Evolutionary conservation across 2,888 invertebrate genomes (phyloP), one percentile per base, ranked within the genome.

Genomic region (Altica lythri): DNA sequence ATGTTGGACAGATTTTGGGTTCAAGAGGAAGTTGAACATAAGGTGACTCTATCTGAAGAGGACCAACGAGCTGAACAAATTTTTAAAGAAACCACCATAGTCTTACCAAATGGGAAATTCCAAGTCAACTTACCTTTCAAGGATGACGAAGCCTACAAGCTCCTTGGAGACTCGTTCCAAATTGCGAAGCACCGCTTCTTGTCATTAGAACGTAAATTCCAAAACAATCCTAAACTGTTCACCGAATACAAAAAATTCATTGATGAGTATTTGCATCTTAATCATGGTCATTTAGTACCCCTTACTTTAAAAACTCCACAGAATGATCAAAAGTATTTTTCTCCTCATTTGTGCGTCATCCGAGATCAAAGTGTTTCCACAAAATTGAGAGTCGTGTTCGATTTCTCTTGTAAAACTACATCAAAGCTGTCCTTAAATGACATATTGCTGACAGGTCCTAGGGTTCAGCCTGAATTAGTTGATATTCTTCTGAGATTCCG

Each of bases 351-450:
- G 9, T 55, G 48, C 37, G 58, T 56, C 1, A 54, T 54, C 4
- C 43, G 42, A 22, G 53, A 57, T 18, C 49, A 45, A 27, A 57
- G 49, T 30, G n/a, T 16, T 2, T 35, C 49, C 2, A 60, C 60
- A 8, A 60, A 57, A 49, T 18, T 57, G n/a, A 18, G 57, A 12
- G 59, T 51, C 2, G 56, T 59, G 2, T 58, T 58, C 32, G 44
- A 58, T 34, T 55, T 44, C 2, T 44, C 44, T n/a, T 27, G 29
- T 13, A 34, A 43, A 38, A 27, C 55, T 8, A 18, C 46, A 2
- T 34, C 37, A 17, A 45, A 53, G n/a, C 5, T 42, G 1, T 47
- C 51, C 1, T 12, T 52, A 4, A 55, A 55, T 32, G 47, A 55
- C 10, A 29, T 53, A 1, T 27, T 38, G 13, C 42, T 27, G 8